Base-by-base conservation (phyloP, 2,113 vertebrate genomes). In the Paradisaea rubra region DNA sequence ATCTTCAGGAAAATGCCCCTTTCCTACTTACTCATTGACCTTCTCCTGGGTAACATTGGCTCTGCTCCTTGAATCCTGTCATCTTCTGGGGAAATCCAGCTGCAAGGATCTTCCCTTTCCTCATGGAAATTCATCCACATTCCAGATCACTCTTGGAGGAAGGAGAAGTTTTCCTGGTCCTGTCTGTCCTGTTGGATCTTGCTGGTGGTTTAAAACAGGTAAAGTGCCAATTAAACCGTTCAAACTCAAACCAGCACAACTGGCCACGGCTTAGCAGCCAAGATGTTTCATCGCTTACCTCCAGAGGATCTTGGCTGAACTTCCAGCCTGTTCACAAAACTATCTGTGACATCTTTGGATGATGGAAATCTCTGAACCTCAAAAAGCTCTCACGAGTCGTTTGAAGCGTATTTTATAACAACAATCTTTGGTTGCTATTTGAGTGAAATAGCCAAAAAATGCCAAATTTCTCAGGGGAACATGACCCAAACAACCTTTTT, bases 1-100 rank as follows among this genome's bases (percentile, higher is more conserved):
- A 81, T 13, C 30, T 30, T 42, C 35, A 93, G 65, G 31, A 68
- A 86, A 70, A 16, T 30, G 2, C 3, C 12, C 12, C 15, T 57
- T 82, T 74, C 14, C 33, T 35, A 15, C 61, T 64, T 28, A 33
- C 16, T 69, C 33, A 18, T 4, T 37, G 22, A 19, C 10, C 0
- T 52, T 53, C n/a, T 57, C 44, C 39, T 2, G 0, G 41, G 14
- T 2, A 45, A 5, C 7, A 5, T 22, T 39, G 9, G 1, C 33
- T 94, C 76, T 70, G n/a, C 37, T 76, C 31, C 83, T 64, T 23
- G 24, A 44, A 41, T 74, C 69, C 59, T 42, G 28, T 5, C 30
- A 16, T 7, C 79, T 16, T 63, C 45, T 28, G 24, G 20, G 9
- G n/a, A 60, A 68, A 64, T 41, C 39, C 37, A 64, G 31, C 45